Percentiles rank a stretch among this genome's conserved stretches.
These are phyloP conservation scores for Plebejus melissa DNA, from an alignment of 2,888 invertebrate genomes.

Conservation along the genomic window DNA sequence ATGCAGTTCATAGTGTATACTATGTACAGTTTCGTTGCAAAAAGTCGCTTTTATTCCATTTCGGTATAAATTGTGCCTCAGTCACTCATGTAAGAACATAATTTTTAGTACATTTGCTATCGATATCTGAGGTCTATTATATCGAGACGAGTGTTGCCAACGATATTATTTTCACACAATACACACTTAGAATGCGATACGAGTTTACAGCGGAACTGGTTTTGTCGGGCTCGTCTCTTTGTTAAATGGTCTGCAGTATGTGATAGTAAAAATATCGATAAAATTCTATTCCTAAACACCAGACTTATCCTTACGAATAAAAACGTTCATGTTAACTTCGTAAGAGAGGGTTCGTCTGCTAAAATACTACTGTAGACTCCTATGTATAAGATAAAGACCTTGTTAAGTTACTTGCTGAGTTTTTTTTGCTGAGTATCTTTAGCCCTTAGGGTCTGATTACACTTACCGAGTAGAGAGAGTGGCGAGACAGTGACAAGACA, in stretches of 20 bases:
- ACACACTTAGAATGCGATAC: not conserved
- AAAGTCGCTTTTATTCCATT: no score
- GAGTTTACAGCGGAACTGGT: conserved; percentile 19
- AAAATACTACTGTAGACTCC: not conserved
- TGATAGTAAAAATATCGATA: conserved; percentile 3
- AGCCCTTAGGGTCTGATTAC: no score
- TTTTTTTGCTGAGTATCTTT: not conserved
- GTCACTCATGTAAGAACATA: not conserved
- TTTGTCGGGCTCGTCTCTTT: conserved; percentile 14
- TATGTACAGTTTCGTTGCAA: no score
- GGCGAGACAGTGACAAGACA: no score
- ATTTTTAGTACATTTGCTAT: conserved; percentile 9
- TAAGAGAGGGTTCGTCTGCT: not conserved
- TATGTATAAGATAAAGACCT: no score
- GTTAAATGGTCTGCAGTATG: not conserved
- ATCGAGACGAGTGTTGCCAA: not conserved
- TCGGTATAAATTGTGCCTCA: not conserved
- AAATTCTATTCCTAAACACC: not conserved
- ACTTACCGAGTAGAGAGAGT: no score
- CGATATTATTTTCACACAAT: conserved; percentile 26
- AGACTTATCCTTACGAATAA: not conserved
- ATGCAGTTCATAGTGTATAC: no score
- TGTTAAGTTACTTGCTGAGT: not conserved
- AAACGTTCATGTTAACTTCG: not conserved
- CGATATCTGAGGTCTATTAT: conserved; percentile 1